Evolutionary conservation across 2,888 invertebrate species (phyloP).

Genomic region (Uloborus plumipes): DNA sequence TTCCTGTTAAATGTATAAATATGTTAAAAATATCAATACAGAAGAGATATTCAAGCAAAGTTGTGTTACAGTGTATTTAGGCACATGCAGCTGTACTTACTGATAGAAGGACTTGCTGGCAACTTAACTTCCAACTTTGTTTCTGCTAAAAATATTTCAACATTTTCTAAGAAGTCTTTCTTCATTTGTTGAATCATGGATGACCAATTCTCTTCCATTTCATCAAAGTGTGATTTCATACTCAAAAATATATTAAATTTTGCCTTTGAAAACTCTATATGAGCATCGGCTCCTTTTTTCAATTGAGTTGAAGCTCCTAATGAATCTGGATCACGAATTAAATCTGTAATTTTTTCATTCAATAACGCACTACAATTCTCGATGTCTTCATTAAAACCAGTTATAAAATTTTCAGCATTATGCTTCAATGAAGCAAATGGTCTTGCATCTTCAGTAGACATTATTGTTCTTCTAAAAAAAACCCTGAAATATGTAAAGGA

Average conservation of each 20-base stretch:
- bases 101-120: not conserved
- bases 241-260: conserved; percentile 20
- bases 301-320: not conserved
- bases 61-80: too few relatives aligned
- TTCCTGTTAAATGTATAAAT: too few relatives aligned
- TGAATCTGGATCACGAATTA: conserved; percentile 36
- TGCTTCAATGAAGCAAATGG: conserved; percentile 18
- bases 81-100: not conserved
- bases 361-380: not conserved
- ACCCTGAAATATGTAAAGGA: not conserved
- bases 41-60: too few relatives aligned
- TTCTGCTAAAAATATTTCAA: conserved; percentile 39
- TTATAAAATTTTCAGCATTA: conserved; percentile 30
- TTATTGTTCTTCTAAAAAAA: not conserved
- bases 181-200: conserved; percentile 18
- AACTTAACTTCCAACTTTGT: conserved; percentile 39
- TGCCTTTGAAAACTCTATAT: conserved; percentile 36
- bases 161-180: conserved; percentile 29
- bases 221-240: conserved; percentile 8
- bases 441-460: conserved; percentile 28
- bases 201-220: conserved; percentile 11
- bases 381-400: conserved; percentile 21
- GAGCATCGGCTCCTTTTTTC: conserved; percentile 6
- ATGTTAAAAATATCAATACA: too few relatives aligned
- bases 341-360: conserved; percentile 18